A percentile compares a stretch with the other conserved stretches of the same genome.
phyloP scores from a whole-genome alignment of 2,797 vertebrate genomes.

The Gephyroberyx darwinii region DNA sequence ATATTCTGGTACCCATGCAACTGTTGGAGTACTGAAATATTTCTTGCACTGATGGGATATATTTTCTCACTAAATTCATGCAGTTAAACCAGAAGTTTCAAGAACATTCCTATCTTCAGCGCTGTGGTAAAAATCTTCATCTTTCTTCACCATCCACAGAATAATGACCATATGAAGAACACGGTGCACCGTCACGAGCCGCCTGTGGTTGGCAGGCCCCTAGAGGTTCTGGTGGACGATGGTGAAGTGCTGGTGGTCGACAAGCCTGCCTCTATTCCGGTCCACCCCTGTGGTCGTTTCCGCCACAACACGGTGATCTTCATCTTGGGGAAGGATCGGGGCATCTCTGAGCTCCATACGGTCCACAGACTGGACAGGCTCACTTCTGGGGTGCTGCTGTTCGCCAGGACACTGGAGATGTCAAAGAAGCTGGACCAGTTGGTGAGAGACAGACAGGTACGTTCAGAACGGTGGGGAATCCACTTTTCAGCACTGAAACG shows the following conservation, averaged over 20 bases:
- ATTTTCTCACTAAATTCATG: not conserved
- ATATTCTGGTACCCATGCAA: not conserved
- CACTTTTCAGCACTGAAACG: not conserved
- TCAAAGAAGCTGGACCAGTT: conserved; percentile 93
- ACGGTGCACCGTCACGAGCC: conserved; percentile 97
- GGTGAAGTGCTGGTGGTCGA: conserved; percentile 93
- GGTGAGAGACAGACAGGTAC: conserved; percentile 88
- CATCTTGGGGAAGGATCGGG: conserved; percentile 93
- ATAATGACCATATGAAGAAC: conserved; percentile 93
- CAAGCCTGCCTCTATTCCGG: conserved; percentile 95
- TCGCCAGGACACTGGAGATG: conserved; percentile 88
- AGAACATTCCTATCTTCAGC: not conserved
- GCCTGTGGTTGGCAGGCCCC: conserved; percentile 85
- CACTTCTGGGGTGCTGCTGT: conserved; percentile 95
- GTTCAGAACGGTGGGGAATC: conserved; percentile 13
- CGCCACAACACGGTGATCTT: conserved; percentile 98
- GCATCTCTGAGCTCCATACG: conserved; percentile 89
- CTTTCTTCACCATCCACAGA: conserved; percentile 72
- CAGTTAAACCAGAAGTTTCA: not conserved
- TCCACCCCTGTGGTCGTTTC: conserved; percentile 97
- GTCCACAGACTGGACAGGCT: conserved; percentile 94
- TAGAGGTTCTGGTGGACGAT: conserved; percentile 87
- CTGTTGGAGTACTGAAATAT: not conserved
- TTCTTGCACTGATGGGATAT: not conserved
- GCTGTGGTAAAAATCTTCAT: not conserved